These are phyloP conservation scores for Campodea augens DNA, from an alignment of 1,140 invertebrate genomes.

Conservation along the genomic window DNA sequence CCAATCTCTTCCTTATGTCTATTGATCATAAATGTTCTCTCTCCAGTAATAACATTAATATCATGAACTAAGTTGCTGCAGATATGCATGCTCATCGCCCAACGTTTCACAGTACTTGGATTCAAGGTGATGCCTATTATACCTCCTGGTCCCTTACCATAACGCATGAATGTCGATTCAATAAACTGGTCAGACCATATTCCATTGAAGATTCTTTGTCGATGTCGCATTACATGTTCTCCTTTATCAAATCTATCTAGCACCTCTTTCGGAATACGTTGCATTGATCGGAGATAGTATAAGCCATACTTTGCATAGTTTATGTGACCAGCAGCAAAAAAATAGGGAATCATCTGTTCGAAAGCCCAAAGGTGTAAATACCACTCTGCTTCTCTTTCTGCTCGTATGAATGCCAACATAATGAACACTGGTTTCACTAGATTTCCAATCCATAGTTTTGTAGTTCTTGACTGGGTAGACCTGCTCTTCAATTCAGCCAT, in stretches of 20 bases:
- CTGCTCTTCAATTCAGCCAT: not conserved
- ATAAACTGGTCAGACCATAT: too few species aligned
- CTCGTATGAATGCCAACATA: constrained; percentile 3
- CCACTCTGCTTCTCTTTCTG: constrained; percentile 1
- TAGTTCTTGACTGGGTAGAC: not conserved
- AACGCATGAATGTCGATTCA: too few species aligned
- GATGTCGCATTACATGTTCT: too few species aligned
- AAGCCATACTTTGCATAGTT: constrained; percentile 16
- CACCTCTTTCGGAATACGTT: not conserved
- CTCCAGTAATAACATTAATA: too few species aligned
- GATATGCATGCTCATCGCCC: too few species aligned
- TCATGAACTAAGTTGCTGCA: too few species aligned
- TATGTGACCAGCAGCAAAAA: constrained; percentile 14
- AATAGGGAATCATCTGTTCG: constrained; percentile 13
- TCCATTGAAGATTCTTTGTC: too few species aligned
- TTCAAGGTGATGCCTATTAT: too few species aligned
- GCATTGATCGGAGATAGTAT: constrained; percentile 11
- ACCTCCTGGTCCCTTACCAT: too few species aligned
- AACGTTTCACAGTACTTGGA: too few species aligned
- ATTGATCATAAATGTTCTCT: too few species aligned
- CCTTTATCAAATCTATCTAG: constrained; percentile 1
- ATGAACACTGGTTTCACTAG: constrained; percentile 6
- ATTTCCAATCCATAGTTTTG: not conserved
- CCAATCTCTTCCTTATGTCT: too few species aligned
- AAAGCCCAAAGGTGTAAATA: constrained; percentile 6